These are phyloP conservation scores for Drosophila pallidifrons DNA, from an alignment of 1,140 invertebrate species.

Conservation along the genomic window DNA sequence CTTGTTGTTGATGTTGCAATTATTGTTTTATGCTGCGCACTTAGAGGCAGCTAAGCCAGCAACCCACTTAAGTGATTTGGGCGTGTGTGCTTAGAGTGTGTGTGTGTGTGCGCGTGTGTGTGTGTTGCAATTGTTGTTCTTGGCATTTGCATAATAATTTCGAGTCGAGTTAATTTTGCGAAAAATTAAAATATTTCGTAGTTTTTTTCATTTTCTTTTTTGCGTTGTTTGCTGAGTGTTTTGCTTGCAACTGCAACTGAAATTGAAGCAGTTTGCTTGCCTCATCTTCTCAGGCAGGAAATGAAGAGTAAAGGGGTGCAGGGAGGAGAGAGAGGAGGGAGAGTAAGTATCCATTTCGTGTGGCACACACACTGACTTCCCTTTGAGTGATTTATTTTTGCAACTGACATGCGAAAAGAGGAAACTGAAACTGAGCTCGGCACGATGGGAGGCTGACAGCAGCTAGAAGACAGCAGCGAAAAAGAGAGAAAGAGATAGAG, in stretches of 20 bases:
- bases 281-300: not conserved
- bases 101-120: slow-evolving; percentile 14
- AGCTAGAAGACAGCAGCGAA: too few species aligned
- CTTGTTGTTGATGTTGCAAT: slow-evolving; percentile 77
- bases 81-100: slow-evolving; percentile 16
- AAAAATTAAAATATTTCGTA: slow-evolving; percentile 66
- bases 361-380: slow-evolving; percentile 22
- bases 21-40: slow-evolving; percentile 72
- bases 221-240: slow-evolving; percentile 20
- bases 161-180: slow-evolving; percentile 75
- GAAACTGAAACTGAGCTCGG: not conserved
- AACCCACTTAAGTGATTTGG: slow-evolving; percentile 52
- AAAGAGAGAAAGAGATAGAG: not conserved
- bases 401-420: slow-evolving; percentile 27
- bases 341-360: slow-evolving; percentile 12
- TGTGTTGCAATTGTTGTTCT: slow-evolving; percentile 32
- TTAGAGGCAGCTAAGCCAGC: slow-evolving; percentile 50
- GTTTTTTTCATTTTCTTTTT: slow-evolving; percentile 26
- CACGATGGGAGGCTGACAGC: not conserved
- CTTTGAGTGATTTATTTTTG: slow-evolving; percentile 71
- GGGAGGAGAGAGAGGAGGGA: not conserved
- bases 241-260: slow-evolving; percentile 40
- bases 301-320: not conserved
- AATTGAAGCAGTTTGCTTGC: slow-evolving; percentile 12
- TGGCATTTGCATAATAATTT: slow-evolving; percentile 76